Evolutionary conservation across 2,113 vertebrate genomes (phyloP).

Genomic region (Ammospiza nelsoni): DNA sequence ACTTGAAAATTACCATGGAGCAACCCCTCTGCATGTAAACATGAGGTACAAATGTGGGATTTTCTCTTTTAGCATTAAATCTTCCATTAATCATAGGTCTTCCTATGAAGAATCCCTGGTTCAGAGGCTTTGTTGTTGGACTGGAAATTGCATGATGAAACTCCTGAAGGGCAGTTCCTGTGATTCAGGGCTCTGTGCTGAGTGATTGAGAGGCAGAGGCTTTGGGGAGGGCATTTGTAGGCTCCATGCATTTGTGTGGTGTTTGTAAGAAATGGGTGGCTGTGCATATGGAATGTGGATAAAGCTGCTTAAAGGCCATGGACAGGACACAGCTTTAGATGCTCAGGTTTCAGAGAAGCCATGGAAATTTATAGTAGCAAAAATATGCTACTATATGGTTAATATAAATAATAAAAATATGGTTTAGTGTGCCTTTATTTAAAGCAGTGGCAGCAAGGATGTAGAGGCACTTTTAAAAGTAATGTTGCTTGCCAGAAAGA

Average conservation of each 20-base stretch:
- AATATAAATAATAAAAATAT: background rate
- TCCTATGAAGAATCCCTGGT: background rate
- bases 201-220: background rate
- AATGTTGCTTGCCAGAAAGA: background rate
- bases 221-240: background rate
- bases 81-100: background rate
- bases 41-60: background rate
- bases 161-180: background rate
- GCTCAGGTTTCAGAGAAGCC: background rate
- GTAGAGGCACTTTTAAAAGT: background rate
- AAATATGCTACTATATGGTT: background rate
- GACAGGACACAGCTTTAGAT: background rate
- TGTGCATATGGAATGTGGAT: background rate
- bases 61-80: background rate
- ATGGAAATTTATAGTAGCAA: background rate
- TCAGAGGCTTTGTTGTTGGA: background rate
- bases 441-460: background rate
- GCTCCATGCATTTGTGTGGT: background rate
- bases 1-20: background rate
- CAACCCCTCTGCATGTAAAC: background rate
- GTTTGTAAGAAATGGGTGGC: background rate
- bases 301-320: background rate
- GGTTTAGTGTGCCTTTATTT: background rate
- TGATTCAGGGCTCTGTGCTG: background rate
- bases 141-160: background rate